A percentile compares a stretch with the other conserved stretches of the same genome.
phyloP scores from a whole-genome alignment of 1,140 invertebrate genomes.

The Telenomus remus region DNA sequence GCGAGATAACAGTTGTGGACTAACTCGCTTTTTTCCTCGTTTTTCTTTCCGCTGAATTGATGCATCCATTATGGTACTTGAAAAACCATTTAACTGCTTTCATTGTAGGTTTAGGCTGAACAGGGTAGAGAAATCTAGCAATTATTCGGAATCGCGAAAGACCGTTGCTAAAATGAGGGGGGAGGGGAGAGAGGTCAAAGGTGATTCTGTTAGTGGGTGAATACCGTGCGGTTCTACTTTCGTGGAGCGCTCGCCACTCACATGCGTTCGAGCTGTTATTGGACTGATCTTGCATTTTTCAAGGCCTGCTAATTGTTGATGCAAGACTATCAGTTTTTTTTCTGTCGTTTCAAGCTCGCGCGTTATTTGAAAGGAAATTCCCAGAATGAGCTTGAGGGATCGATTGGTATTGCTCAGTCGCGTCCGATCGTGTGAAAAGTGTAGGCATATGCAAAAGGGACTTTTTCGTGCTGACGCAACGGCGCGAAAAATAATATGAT shows the following conservation, averaged over 20 bases:
- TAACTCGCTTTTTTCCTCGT: no score
- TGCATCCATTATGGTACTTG: slow-evolving; percentile 39
- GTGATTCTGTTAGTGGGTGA: slow-evolving; percentile 59
- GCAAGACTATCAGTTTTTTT: slow-evolving; percentile 8
- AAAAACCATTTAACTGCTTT: slow-evolving; percentile 41
- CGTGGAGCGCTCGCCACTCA: slow-evolving; percentile 32
- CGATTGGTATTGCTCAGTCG: slow-evolving; percentile 1
- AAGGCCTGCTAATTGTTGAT: slow-evolving; percentile 60
- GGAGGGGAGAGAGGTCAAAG: slow-evolving; percentile 39
- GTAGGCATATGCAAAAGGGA: not conserved
- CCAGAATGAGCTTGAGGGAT: slow-evolving; percentile 10
- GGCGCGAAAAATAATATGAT: not conserved
- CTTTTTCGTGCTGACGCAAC: slow-evolving; percentile 4
- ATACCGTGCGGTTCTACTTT: slow-evolving; percentile 56
- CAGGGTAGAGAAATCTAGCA: slow-evolving; percentile 49
- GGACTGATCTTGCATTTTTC: slow-evolving; percentile 50
- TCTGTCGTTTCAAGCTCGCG: slow-evolving; percentile 15
- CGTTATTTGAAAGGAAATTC: slow-evolving; percentile 49
- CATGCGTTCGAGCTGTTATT: slow-evolving; percentile 34
- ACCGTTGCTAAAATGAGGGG: slow-evolving; percentile 24
- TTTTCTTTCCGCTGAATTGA: no score
- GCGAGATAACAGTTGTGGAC: not conserved
- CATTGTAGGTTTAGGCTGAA: slow-evolving; percentile 27
- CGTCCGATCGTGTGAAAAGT: slow-evolving; percentile 1
- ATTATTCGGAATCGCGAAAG: slow-evolving; percentile 48